Conservation (phyloP, 2,888 invertebrate genomes). For the Scrobipalpa costella region DNA sequence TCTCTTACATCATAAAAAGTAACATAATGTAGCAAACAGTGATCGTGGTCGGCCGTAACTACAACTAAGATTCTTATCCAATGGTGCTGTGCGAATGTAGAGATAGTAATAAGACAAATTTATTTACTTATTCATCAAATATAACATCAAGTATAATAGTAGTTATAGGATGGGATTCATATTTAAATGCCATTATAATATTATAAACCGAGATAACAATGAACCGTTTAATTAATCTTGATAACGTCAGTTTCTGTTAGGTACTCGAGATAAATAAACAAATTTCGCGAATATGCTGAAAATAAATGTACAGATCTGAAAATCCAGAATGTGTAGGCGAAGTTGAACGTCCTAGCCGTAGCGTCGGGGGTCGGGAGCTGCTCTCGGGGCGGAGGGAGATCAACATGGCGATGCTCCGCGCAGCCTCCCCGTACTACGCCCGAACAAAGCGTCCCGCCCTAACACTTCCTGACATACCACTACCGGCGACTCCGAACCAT, state of each 20-base stretch:
- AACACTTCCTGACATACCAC: conserved; percentile 52
- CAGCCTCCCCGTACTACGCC: conserved; percentile 72
- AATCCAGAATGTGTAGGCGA: conserved; percentile 11
- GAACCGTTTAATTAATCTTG: conserved; percentile 5
- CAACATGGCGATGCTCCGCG: conserved; percentile 76
- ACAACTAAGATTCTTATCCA: conserved; percentile 10
- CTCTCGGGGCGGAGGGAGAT: conserved; percentile 34
- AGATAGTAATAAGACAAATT: not conserved
- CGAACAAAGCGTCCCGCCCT: conserved; percentile 74
- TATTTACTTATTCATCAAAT: not conserved
- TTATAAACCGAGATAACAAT: conserved; percentile 4
- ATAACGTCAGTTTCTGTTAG: not conserved
- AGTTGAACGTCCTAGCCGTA: conserved; percentile 29
- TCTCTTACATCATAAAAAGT: conserved; percentile 21
- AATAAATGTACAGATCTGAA: not conserved
- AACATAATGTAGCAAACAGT: conserved; percentile 14
- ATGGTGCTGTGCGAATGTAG: conserved; percentile 7
- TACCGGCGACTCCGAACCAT: conserved; percentile 48
- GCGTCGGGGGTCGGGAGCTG: conserved; percentile 41
- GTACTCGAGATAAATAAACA: not conserved
- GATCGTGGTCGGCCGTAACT: not conserved
- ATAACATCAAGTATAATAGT: not conserved
- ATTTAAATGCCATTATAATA: not conserved
- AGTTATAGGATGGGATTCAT: not conserved
- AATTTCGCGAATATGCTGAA: not conserved